Evolutionary conservation across 2,888 invertebrate genomes (phyloP), one percentile per base, ranked within the genome.

Genomic region (Thera britannica): DNA sequence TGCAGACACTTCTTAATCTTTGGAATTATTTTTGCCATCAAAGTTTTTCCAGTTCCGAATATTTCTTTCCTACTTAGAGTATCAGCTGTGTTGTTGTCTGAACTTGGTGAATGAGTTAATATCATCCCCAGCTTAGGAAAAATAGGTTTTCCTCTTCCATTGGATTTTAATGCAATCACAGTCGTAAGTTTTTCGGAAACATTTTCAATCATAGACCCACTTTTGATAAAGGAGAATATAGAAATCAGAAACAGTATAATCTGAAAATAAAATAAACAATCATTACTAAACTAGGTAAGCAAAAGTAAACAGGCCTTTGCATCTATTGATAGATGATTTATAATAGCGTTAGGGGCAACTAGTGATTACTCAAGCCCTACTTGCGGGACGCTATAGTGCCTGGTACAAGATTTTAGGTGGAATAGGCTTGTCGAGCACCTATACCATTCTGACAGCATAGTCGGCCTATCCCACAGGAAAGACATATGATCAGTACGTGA

Each of bases 121-220:
- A 81, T 83, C 4, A 72, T 72, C 2, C 63, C 68, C n/a, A 60
- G 79, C 55, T 76, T 85, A 0, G 84, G 83, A 62, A 83, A 84
- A 36, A 84, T 57, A 2, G 77, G 61, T 1, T 76, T 58, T 46
- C 73, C 77, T 36, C 72, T 72, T 35, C 77, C 79, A 59, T 76
- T 77, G 12, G 75, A 41, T 12, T n/a, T 36, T 4, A 8, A 9
- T 49, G 57, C 36, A 2, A 52, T 51, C n/a, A 36, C 55, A 9
- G 61, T 2, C 3, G 38, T 34, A 9, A 56, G 49, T 49, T 62
- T 44, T 62, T 55, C 38, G 1, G 9, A n/a, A 58, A 55, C 58
- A 58, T 55, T 55, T 9, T 62, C 48, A n/a, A 52, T 1, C 41
- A 59, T 9, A 5, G 2, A 3, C 11, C 48, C 49, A 59, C 62